phyloP scores from a whole-genome alignment of 1,140 invertebrate genomes.

The Hyphantria cunea region DNA sequence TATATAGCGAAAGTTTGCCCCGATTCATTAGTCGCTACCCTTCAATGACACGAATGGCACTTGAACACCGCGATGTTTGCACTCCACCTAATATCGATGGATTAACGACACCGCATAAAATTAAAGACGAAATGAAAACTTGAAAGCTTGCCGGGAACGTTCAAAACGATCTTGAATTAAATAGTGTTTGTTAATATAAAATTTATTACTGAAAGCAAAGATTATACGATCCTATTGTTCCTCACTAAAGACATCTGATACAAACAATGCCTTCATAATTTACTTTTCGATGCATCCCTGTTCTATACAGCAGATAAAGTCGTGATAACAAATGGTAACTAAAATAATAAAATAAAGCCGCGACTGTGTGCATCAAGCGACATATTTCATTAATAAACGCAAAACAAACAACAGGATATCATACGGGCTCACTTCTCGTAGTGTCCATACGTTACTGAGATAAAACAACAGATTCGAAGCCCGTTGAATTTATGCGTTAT shows the following conservation, averaged over 20 bases:
- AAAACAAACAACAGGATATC: constrained; percentile 73
- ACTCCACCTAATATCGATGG: constrained; percentile 65
- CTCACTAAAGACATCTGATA: constrained; percentile 59
- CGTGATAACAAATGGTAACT: constrained; percentile 80
- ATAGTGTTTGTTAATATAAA: constrained; percentile 65
- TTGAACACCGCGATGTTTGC: constrained; percentile 57
- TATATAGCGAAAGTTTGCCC: constrained; percentile 40
- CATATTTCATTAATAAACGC: constrained; percentile 81
- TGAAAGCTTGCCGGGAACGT: constrained; percentile 22
- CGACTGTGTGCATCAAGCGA: constrained; percentile 59
- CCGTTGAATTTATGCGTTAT: constrained; percentile 78
- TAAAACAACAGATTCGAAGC: constrained; percentile 77
- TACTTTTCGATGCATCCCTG: constrained; percentile 75
- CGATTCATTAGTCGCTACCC: constrained; percentile 59
- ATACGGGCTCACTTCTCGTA: constrained; percentile 76
- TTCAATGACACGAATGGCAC: constrained; percentile 24
- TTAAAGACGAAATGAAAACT: constrained; percentile 65
- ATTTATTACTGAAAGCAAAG: constrained; percentile 69
- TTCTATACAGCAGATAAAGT: constrained; percentile 76
- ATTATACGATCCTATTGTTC: constrained; percentile 75
- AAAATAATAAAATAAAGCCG: constrained; percentile 78
- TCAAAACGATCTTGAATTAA: constrained; percentile 39
- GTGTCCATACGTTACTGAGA: constrained; percentile 80
- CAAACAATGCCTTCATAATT: constrained; percentile 78
- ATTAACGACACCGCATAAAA: constrained; percentile 70